Evolutionary conservation across 23 tunicate species (phyloP), one percentile per base, ranked within the genome.

Genomic region (Ciona savignyi): DNA sequence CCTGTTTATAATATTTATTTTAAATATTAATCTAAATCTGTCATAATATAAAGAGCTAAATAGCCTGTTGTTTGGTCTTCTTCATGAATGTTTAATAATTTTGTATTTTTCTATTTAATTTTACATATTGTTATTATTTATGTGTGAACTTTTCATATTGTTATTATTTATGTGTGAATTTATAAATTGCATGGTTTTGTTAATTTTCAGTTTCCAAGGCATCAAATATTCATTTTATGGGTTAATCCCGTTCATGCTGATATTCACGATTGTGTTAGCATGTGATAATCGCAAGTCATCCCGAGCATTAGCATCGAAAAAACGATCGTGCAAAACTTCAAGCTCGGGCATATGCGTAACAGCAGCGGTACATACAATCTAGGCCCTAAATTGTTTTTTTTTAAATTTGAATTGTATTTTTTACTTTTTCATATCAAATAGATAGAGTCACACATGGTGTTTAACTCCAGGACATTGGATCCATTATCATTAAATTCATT

Each of bases 171-270:
- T 4, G 27, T 29, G 27, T 6, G 25, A 4, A 25, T 68, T 68
- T 48, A 15, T 20, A 20, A 48, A 6, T 4, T 27, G 34, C 35
- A 68, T 31, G 34, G n/a, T 68, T 68, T 29, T 68, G 34, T 27
- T 23, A 3, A 31, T 63, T 84, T 66, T 49, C 70, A 85, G 91
- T 32, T 80, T 91, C 33, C 74, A 74, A 0, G 71, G 77, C 31
- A 75, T 91, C 35, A 74, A 91, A 51, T 74, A 77, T 48, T 81
- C 97, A 31, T 77, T 91, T 66, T 84, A 80, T 72, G 97, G 83
- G 30, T 83, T 91, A 22, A 78, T 80, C 25, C 91, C 97, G 20
- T 91, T 91, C 80, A 91, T 91, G 97, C 30, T 85, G 32, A 56
- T 91, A 1, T 84, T 91, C 63, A 72, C 85, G 25, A 64, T 91